Evolutionary conservation across 2,797 vertebrate species (phyloP).

Genomic region (Epinephelus coioides): DNA sequence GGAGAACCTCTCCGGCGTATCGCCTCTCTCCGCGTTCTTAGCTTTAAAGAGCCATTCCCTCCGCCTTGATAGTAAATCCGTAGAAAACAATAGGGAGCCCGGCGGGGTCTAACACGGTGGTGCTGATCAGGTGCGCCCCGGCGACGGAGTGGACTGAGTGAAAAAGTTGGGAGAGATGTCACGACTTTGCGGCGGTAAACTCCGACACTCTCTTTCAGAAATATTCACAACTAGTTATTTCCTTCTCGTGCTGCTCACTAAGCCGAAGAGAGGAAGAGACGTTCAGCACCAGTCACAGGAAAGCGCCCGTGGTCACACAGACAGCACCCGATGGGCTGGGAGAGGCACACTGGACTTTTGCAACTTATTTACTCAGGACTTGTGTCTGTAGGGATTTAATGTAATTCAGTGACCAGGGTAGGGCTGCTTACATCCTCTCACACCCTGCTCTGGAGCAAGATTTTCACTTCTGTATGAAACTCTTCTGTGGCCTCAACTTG

Average conservation of each 20-base stretch:
- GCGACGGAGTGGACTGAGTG: slow-evolving; percentile 39
- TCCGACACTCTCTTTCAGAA: slow-evolving; percentile 57
- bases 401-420: background rate
- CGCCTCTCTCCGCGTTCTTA: slow-evolving; percentile 77
- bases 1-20: slow-evolving; percentile 80
- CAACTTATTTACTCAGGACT: background rate
- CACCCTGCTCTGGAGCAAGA: slow-evolving; percentile 9
- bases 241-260: slow-evolving; percentile 76
- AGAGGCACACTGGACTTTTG: slow-evolving; percentile 26
- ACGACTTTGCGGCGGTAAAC: slow-evolving; percentile 58
- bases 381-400: background rate
- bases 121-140: slow-evolving; percentile 77
- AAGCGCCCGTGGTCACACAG: slow-evolving; percentile 84
- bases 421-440: slow-evolving; percentile 3
- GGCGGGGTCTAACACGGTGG: slow-evolving; percentile 55
- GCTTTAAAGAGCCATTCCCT: slow-evolving; percentile 84
- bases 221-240: slow-evolving; percentile 80
- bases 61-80: slow-evolving; percentile 68
- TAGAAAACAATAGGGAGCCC: slow-evolving; percentile 79
- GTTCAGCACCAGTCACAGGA: slow-evolving; percentile 90
- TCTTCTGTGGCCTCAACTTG: slow-evolving; percentile 23
- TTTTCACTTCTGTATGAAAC: slow-evolving; percentile 9
- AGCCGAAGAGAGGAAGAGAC: slow-evolving; percentile 76
- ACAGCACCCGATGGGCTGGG: slow-evolving; percentile 39
- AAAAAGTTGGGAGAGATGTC: slow-evolving; percentile 74